These are phyloP conservation scores for Tenthredo scrophulariae DNA, from an alignment of 2,888 invertebrate species.

Conservation along the genomic window DNA sequence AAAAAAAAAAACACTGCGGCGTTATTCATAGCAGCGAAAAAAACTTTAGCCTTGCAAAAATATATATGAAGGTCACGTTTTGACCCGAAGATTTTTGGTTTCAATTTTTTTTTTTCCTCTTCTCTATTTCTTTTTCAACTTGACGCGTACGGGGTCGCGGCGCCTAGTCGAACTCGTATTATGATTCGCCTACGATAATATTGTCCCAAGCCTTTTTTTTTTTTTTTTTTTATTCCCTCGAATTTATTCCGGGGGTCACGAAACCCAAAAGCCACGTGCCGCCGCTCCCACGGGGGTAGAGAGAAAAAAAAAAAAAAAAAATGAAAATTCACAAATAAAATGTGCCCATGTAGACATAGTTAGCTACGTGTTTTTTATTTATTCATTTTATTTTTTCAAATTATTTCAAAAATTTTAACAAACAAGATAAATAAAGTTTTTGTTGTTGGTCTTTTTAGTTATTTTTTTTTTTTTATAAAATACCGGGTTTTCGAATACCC, in stretches of 20 bases:
- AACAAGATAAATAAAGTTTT: not conserved
- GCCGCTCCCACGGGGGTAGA: constrained; percentile 23
- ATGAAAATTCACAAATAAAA: not conserved
- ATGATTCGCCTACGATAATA: constrained; percentile 53
- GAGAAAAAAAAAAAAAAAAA: not conserved
- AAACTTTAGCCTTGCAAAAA: not conserved
- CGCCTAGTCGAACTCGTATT: constrained; percentile 45
- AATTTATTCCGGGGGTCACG: constrained; percentile 19
- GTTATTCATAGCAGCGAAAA: not conserved
- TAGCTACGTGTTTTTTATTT: not conserved
- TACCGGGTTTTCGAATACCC: not conserved
- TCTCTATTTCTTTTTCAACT: not conserved
- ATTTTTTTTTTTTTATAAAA: not conserved
- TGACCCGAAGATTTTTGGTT: not conserved
- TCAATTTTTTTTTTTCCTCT: not conserved
- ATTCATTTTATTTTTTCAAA: not conserved
- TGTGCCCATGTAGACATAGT: not conserved
- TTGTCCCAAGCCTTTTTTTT: constrained; percentile 38
- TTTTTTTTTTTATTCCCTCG: not conserved
- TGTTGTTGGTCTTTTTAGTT: not conserved
- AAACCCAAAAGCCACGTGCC: constrained; percentile 42
- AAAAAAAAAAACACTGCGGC: not conserved
- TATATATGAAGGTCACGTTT: not conserved
- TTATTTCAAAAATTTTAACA: not conserved
- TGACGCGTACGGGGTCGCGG: not conserved